Evolutionary conservation across 2,888 invertebrate genomes (phyloP).

Genomic region (Cryptophagus acutangulus): DNA sequence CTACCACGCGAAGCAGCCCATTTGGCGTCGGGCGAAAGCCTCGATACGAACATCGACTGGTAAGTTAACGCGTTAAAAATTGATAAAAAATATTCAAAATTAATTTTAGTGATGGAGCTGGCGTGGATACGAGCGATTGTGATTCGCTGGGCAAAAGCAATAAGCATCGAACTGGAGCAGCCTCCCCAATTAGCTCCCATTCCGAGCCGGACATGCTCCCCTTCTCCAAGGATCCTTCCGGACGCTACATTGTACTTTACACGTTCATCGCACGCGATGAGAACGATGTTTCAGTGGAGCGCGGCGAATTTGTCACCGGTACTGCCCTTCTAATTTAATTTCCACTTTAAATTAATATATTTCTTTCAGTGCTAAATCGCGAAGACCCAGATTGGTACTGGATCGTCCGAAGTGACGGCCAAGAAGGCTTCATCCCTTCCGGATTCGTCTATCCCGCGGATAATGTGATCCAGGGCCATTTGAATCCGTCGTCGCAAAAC

Average conservation of each 20-base stretch:
- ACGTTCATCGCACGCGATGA: slow-evolving; percentile 90
- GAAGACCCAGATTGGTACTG: slow-evolving; percentile 97
- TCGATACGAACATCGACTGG: slow-evolving; percentile 59
- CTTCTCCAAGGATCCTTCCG: slow-evolving; percentile 77
- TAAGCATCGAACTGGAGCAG: slow-evolving; percentile 48
- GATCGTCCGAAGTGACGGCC: slow-evolving; percentile 87
- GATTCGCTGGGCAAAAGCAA: slow-evolving; percentile 56
- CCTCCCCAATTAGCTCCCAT: slow-evolving; percentile 50
- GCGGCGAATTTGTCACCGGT: slow-evolving; percentile 92
- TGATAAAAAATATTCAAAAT: neutral
- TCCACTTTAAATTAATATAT: no score
- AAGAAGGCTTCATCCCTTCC: slow-evolving; percentile 93
- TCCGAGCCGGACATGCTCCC: slow-evolving; percentile 62
- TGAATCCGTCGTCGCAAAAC: slow-evolving; percentile 41
- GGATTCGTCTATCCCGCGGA: slow-evolving; percentile 90
- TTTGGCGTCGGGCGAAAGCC: slow-evolving; percentile 53
- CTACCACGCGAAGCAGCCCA: slow-evolving; percentile 63
- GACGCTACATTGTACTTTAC: slow-evolving; percentile 87
- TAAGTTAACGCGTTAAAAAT: slow-evolving; percentile 20
- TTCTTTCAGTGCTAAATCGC: slow-evolving; percentile 74
- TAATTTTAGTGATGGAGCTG: slow-evolving; percentile 38
- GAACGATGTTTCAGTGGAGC: slow-evolving; percentile 88
- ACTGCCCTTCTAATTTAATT: slow-evolving; percentile 6
- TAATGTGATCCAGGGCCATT: slow-evolving; percentile 63
- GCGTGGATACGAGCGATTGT: slow-evolving; percentile 56